Percentiles rank a stretch among this genome's conserved stretches.
Evolutionary conservation across 2,113 vertebrate genomes (phyloP).

Genomic region (Sebastes fasciatus): DNA sequence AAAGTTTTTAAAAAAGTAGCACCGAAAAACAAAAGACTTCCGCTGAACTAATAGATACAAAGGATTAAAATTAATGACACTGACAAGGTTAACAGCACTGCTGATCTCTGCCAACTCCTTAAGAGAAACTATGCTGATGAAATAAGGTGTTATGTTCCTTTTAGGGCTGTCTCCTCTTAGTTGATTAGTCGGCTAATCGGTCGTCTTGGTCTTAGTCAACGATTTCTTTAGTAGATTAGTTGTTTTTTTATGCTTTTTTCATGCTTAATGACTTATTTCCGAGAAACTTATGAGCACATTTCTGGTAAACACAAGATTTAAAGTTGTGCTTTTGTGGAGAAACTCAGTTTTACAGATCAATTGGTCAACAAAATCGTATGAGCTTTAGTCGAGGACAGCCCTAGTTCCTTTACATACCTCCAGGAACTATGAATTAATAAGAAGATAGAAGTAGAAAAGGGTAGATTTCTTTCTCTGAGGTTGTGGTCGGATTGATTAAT

Average conservation of each 20-base stretch:
- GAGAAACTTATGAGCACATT: too few species aligned
- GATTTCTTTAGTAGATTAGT: too few species aligned
- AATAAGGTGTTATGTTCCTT: neutral
- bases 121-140: conserved; percentile 20
- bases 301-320: too few species aligned
- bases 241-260: too few species aligned
- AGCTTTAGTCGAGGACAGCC: too few species aligned
- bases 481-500: conserved; percentile 26
- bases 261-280: too few species aligned
- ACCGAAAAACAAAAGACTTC: neutral
- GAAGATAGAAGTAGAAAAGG: conserved; percentile 7
- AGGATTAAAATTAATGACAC: neutral
- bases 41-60: neutral
- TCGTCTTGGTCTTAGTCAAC: too few species aligned
- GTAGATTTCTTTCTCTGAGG: conserved; percentile 15
- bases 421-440: conserved; percentile 4
- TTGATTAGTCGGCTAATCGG: too few species aligned
- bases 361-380: too few species aligned
- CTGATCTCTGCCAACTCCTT: neutral
- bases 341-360: too few species aligned
- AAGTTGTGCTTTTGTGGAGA: too few species aligned
- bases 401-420: conserved; percentile 7
- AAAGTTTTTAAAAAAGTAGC: neutral
- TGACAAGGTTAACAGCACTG: neutral
- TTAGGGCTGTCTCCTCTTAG: too few species aligned